These are phyloP conservation scores for Myotis yumanensis DNA, from an alignment of 2,113 vertebrate species.

Conservation along the genomic window DNA sequence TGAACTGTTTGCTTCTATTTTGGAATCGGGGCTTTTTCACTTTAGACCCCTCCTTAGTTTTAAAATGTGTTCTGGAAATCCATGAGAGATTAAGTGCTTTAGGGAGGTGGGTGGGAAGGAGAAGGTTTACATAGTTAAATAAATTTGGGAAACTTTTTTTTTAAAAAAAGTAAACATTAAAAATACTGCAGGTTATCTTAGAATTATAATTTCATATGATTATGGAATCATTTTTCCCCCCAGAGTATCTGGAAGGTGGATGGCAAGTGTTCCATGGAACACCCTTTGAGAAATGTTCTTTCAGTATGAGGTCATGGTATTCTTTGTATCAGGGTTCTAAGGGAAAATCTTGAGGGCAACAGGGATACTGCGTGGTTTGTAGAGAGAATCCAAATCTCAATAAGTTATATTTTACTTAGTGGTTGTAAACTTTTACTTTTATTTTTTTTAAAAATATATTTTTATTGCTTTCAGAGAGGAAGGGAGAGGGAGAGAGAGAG, in stretches of 20 bases:
- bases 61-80: conserved; percentile 25
- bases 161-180: background rate
- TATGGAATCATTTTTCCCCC: background rate
- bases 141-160: background rate
- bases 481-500: too few relatives aligned
- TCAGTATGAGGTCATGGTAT: background rate
- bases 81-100: background rate
- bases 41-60: background rate
- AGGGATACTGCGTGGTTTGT: background rate
- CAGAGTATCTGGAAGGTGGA: background rate
- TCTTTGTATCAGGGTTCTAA: conserved; percentile 15
- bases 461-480: too few relatives aligned
- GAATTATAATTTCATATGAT: background rate
- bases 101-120: too few relatives aligned
- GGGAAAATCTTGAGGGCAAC: background rate
- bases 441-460: too few relatives aligned
- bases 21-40: background rate
- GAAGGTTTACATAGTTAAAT: background rate
- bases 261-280: background rate
- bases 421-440: background rate
- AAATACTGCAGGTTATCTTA: conserved; percentile 5
- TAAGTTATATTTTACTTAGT: conserved; percentile 32
- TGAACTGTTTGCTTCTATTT: conserved; percentile 1
- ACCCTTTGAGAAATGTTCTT: background rate
- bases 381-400: conserved; percentile 39